phyloP scores from a whole-genome alignment of 1,140 invertebrate species.

The Ptiloglossa arizonensis region DNA sequence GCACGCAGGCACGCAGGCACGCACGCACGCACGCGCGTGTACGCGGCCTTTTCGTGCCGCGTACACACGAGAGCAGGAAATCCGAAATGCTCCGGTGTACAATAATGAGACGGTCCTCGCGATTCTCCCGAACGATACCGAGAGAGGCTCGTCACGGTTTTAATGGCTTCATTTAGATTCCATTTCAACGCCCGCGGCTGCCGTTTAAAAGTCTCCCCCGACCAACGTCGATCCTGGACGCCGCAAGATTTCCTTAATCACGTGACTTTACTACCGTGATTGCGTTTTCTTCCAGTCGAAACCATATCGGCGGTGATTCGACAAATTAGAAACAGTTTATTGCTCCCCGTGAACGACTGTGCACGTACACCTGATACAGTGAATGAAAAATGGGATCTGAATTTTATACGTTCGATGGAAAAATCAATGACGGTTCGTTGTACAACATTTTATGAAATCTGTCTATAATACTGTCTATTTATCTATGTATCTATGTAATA shows the following conservation, averaged over 20 bases:
- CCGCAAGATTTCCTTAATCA: not conserved
- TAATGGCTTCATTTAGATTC: slow-evolving; percentile 60
- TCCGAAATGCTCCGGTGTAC: slow-evolving; percentile 46
- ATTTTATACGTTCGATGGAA: too few relatives aligned
- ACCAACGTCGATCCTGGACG: not conserved
- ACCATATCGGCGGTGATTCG: too few relatives aligned
- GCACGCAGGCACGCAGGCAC: too few relatives aligned
- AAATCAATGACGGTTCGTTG: too few relatives aligned
- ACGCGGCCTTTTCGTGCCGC: slow-evolving; percentile 21
- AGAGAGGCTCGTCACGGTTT: slow-evolving; percentile 20
- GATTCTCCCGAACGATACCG: slow-evolving; percentile 47
- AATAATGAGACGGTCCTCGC: slow-evolving; percentile 50
- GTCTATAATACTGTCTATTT: too few relatives aligned
- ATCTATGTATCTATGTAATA: too few relatives aligned
- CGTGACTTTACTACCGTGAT: too few relatives aligned
- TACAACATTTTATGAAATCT: too few relatives aligned
- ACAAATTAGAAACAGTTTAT: too few relatives aligned
- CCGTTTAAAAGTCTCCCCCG: not conserved
- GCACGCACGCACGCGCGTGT: not conserved
- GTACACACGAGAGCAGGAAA: slow-evolving; percentile 50
- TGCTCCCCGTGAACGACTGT: too few relatives aligned
- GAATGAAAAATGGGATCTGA: too few relatives aligned
- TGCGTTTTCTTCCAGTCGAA: not conserved
- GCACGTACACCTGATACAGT: too few relatives aligned
- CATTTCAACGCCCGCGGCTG: not conserved